A percentile compares a stretch with the other conserved stretches of the same genome.
phyloP scores from a whole-genome alignment of 2,113 vertebrate genomes.

The Bubo blakistoni region DNA sequence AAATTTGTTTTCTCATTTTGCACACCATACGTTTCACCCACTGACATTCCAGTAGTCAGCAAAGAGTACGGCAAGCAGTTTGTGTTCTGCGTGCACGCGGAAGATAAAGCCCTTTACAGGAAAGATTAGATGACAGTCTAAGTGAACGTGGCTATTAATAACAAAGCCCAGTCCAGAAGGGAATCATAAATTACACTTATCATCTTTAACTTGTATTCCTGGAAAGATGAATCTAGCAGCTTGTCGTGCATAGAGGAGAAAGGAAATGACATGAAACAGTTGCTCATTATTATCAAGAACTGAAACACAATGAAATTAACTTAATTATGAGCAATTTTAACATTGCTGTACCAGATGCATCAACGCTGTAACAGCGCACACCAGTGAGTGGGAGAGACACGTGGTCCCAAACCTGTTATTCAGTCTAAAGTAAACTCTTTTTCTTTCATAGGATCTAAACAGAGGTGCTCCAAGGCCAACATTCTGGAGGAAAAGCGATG shows the following conservation, averaged over 20 bases:
- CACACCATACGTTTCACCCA: background rate
- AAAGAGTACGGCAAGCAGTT: background rate
- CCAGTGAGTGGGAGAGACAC: background rate
- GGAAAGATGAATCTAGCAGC: background rate
- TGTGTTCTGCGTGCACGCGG: background rate
- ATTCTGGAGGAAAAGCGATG: background rate
- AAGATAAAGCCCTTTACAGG: background rate
- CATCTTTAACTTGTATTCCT: background rate
- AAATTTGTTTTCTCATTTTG: background rate
- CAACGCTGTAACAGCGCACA: background rate
- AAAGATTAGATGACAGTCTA: background rate
- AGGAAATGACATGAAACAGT: background rate
- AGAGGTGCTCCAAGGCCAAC: background rate
- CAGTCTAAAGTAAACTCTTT: background rate
- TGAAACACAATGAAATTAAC: background rate
- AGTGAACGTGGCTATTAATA: slow-evolving; percentile 25
- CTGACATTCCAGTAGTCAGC: background rate
- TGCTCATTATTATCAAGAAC: background rate
- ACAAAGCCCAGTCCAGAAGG: background rate
- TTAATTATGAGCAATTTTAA: background rate
- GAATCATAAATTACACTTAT: slow-evolving; percentile 24
- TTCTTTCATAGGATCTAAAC: background rate
- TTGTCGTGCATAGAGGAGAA: background rate
- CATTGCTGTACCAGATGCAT: background rate
- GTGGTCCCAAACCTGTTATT: background rate